Base-by-base conservation (phyloP, 2,113 vertebrate species). In the Gambusia affinis region DNA sequence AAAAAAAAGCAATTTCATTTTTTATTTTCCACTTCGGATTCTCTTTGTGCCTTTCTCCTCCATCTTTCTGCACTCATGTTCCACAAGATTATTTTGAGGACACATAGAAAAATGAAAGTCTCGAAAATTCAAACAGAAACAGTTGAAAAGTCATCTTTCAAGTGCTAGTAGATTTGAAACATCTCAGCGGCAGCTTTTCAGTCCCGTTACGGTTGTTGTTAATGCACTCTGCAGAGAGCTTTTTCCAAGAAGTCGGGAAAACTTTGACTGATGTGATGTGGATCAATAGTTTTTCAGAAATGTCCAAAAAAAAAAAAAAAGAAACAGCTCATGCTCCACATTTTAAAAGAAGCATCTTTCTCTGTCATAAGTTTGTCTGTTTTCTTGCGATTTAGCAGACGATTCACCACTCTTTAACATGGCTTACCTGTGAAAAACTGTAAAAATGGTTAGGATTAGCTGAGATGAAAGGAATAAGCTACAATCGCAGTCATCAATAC, bases 251-350 rank as follows among this genome's bases (percentile, higher is more conserved):
- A 64, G 72, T 71, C 60, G 30, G 70, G 60, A 86, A 85, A 88
- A 87, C 83, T 68, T 80, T 85, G 83, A 91, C 66, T 87, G 86
- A 91, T 87, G 85, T 14, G 70, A 82, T 68, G 75, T 66, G 87
- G 82, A 92, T 92, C 90, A 80, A 92, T 90, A 81, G 73, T 76
- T 88, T 88, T 87, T 84, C 71, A 82, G 72, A 78, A 89, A 89
- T 81, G 84, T 84, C 78, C 86, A 73, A 81, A 83, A 27, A 57
- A 67, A 64, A 88, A 57, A 67, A 64, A 39, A 68, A 28, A 68
- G 22, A 75, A 85, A 64, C 82, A 74, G 78, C 68, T 68, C 85
- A 66, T 30, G 47, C 35, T 22, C 39, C 61, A 69, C 75, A 83
- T 78, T 51, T 33, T 75, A 78, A 85, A 67, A 12, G 10, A 11